Evolutionary conservation across 2,113 vertebrate genomes (phyloP), one percentile per base, ranked within the genome.

Genomic region (Callipepla californica): DNA sequence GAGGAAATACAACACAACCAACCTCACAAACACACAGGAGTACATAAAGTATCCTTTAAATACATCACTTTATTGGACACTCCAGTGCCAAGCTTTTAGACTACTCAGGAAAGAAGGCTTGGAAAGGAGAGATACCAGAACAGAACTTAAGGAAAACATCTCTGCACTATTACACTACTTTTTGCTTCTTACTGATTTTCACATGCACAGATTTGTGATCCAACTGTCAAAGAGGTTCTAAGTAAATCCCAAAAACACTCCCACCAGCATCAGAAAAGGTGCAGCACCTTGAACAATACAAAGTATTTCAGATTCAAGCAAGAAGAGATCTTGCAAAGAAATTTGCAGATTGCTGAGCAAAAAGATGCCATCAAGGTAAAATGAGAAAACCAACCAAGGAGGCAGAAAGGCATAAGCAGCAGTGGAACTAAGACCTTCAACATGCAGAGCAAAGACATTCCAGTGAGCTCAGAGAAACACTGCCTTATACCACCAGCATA

Each of bases 401-500:
- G 44, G 53, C 66, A 40, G 65, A 59, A 34, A 57, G 26, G 26
- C 1, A 0, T 6, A n/a, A 68, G 48, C 47, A 93, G 34, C 47
- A 51, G 36, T 1, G 9, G 23, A 76, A 53, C 26, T 3, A 18
- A 67, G 51, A 42, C 13, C 53, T 47, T 50, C n/a, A 75, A 9
- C 25, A 78, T 12, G 15, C 70, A 58, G 59, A 69, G 20, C 58
- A 68, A 48, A 92, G 61, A 28, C 36, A 57, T 12, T 14, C 42
- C n/a, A 7, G n/a, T 22, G 42, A 73, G 69, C 48, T 80, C 86
- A 81, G 44, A 67, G 67, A 70, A 81, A 59, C 22, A 23, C 32
- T 20, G 21, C 6, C 42, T 68, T 47, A 21, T 0, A 80, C 1
- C 70, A 74, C 1, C 70, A 74, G 73, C 0, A 1, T 3, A 11